Base-by-base conservation (phyloP, 2,888 invertebrate species). In the Drosophila aldrichi region DNA sequence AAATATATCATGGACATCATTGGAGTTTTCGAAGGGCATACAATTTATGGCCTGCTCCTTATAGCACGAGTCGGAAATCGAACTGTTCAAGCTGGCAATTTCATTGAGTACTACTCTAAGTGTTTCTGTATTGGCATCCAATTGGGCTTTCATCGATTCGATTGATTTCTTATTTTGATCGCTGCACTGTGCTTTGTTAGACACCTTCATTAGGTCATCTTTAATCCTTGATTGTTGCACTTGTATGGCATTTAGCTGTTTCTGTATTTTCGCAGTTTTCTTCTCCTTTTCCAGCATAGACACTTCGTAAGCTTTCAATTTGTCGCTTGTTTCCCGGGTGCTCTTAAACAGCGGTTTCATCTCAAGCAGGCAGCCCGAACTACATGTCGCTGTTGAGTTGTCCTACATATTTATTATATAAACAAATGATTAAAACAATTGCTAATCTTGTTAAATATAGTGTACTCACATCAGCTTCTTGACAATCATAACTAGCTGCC, bases 71-170 rank as follows among this genome's bases (percentile, higher is more conserved):
- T 8, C 29, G 2, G n/a, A 1, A 34, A 36, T 7, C n/a, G 46
- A 43, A 38, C 18, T 29, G 6, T 57, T 41, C 2, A 54, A 46
- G 10, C 2, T n/a, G 8, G 2, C 29, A 0, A 43, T 3, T 34
- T 54, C 25, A 16, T 9, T 3, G 18, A 29, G 22, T n/a, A 72
- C 5, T 7, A 5, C 2, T 1, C 18, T 20, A 2, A 65, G 4
- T 14, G 22, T 36, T 10, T 18, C n/a, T 6, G 44, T 18, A 10
- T 74, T 60, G 2, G 41, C 36, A 1, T 56, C 8, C 29, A 74
- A 20, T 44, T 56, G 34, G 1, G 10, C 7, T 14, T 36, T 22
- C 2, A 74, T 41, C 3, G 29, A 49, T 10, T 16, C 51, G 29
- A 51, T 25, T 14, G 32, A 49, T 3, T 34, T 18, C 6, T 12